Conservation (phyloP, 1,140 invertebrate species). For the Aradophagus sp. region DNA sequence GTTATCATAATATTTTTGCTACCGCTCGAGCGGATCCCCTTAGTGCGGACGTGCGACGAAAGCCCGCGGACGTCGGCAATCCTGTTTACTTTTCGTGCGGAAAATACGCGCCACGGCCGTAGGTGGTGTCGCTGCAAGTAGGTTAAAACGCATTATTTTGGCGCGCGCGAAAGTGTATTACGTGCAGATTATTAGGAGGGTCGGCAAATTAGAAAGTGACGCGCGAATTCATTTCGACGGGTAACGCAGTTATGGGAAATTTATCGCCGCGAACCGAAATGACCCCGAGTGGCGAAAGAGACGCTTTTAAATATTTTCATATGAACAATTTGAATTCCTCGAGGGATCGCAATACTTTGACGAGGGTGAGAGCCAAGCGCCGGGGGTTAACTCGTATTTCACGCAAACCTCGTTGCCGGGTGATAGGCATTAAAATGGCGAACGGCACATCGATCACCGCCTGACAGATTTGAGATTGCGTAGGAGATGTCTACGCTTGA, state of each 20-base stretch:
- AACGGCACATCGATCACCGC: constrained; percentile 72
- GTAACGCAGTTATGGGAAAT: constrained; percentile 19
- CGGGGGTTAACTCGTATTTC: constrained; percentile 70
- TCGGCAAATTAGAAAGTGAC: constrained; percentile 12
- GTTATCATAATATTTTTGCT: constrained; percentile 62
- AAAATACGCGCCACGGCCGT: constrained; percentile 13
- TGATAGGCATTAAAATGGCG: constrained; percentile 73
- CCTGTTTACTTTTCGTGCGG: constrained; percentile 49
- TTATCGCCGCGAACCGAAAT: constrained; percentile 9
- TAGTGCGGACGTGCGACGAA: constrained; percentile 49
- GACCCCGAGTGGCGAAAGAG: constrained; percentile 18
- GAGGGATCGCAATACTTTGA: constrained; percentile 68
- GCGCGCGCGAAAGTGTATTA: constrained; percentile 17
- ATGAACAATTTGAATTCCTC: constrained; percentile 71
- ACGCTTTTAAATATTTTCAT: constrained; percentile 67
- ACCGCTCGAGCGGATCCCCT: constrained; percentile 51
- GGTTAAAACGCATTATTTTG: constrained; percentile 36
- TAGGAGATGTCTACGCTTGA: constrained; percentile 59
- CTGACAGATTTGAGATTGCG: constrained; percentile 75
- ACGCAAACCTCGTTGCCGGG: constrained; percentile 67
- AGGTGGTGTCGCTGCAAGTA: constrained; percentile 14
- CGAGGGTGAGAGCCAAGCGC: constrained; percentile 65
- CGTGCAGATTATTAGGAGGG: constrained; percentile 13
- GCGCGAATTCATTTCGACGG: constrained; percentile 11
- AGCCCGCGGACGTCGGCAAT: constrained; percentile 46